Evolutionary conservation across 2,888 invertebrate genomes (phyloP), one percentile per base, ranked within the genome.

Genomic region (Aleiodes alternator): DNA sequence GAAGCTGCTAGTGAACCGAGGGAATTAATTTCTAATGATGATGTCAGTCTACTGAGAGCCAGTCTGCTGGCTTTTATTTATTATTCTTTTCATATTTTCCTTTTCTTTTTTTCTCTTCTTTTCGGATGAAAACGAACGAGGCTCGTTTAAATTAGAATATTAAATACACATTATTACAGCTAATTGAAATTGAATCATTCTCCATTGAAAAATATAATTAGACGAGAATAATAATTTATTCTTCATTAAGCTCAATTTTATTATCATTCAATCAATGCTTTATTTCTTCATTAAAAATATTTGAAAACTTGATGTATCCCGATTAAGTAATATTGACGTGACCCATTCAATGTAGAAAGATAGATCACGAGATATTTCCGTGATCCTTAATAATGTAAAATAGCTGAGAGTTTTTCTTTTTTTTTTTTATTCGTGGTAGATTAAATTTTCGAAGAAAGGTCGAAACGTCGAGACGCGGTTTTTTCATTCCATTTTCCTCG

Each of bases 361-460:
- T 59, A 6, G 14, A 43, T 38, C 43, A 55, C 14, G 51, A 64
- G 64, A 64, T 64, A 64, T 64, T 64, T 64, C 16, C 48, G 64
- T 16, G n/a, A 3, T 9, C 9, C 43, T 74, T 38, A 56, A 74
- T 69, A 57, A 69, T 74, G 59, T 61, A 43, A 51, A 64, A 61
- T 55, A 31, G 9, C 14, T 53, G 11, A 38, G 31, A 8, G 34
- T 38, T 43, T 64, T 64, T 64, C n/a, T 23, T 23, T 23, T 23
- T 23, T 23, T 23, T 23, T 23, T 23, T 23, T 23, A 16, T 9
- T 16, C 7, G 9, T 51, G 59, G 14, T 43, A 48, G 31, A 61
- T 71, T 59, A 38, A 61, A 73, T 69, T 38, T 74, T 61, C 43
- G 9, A 14, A 61, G 61, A 69, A 69, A 74, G 69, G 74, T 74